A percentile compares a stretch with the other conserved stretches of the same genome.
Conservation (phyloP, 2,797 vertebrate species). For the Darevskia nairensis region DNA sequence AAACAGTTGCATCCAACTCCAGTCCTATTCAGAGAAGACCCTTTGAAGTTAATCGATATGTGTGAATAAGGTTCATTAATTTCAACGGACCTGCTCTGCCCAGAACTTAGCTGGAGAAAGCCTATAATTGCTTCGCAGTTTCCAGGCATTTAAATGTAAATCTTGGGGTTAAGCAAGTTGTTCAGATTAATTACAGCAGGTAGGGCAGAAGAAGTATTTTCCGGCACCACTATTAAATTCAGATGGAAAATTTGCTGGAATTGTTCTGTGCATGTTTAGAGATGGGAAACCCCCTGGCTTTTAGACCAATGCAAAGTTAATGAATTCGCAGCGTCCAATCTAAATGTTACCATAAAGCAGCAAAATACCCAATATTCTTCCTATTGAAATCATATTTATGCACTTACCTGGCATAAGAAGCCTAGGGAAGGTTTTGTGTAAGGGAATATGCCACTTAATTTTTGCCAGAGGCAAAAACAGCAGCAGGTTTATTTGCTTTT, state of each 20-base stretch:
- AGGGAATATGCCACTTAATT: not conserved
- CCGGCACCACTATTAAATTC: not conserved
- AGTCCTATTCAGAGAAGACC: no score
- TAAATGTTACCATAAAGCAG: not conserved
- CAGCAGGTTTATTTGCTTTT: constrained; percentile 1
- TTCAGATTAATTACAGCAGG: not conserved
- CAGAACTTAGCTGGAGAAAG: no score
- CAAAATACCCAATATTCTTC: not conserved
- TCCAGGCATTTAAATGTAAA: not conserved
- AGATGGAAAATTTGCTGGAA: not conserved
- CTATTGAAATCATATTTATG: no score
- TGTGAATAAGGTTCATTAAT: no score
- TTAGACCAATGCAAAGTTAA: not conserved
- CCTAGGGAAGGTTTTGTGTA: no score
- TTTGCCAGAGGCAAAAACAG: not conserved
- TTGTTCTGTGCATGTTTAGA: not conserved
- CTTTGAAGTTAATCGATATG: no score
- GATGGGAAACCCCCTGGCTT: no score
- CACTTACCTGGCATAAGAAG: no score
- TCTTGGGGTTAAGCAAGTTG: not conserved
- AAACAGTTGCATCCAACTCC: no score
- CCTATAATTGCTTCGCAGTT: not conserved
- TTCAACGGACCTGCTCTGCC: no score
- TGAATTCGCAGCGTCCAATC: not conserved
- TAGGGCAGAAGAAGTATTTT: not conserved